phyloP scores from a whole-genome alignment of 2,797 vertebrate species.

The Bucorvus abyssinicus region DNA sequence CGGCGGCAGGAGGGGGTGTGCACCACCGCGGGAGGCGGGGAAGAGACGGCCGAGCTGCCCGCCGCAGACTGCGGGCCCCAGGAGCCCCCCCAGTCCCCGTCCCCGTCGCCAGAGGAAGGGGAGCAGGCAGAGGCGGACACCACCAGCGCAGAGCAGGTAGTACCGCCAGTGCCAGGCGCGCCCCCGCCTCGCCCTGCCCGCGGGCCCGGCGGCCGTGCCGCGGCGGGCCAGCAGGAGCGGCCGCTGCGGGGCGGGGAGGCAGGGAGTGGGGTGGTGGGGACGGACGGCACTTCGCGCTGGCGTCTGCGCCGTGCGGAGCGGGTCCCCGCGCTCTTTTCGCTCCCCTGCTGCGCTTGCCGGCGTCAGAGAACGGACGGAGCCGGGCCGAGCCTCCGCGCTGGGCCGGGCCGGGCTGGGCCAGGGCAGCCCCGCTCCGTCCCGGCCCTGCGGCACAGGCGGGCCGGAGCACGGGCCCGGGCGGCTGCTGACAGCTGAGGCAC shows the following conservation, averaged over 20 bases:
- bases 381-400: too few species aligned
- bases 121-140: not conserved
- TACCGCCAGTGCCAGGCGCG: not conserved
- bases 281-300: not conserved
- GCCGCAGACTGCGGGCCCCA: not conserved
- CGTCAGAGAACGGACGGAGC: not conserved
- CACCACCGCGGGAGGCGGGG: slow-evolving; percentile 43
- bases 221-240: not conserved
- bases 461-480: not conserved
- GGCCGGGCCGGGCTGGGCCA: not conserved
- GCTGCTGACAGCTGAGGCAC: not conserved
- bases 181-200: not conserved
- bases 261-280: slow-evolving; percentile 36
- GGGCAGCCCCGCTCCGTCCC: not conserved
- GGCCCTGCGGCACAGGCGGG: not conserved
- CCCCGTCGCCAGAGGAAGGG: not conserved
- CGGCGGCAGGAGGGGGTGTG: slow-evolving; percentile 54
- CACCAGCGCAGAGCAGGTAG: slow-evolving; percentile 59
- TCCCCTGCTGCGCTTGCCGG: not conserved
- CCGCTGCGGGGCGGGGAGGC: not conserved
- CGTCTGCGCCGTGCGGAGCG: not conserved
- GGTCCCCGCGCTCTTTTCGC: too few species aligned
- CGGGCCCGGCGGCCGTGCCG: not conserved
- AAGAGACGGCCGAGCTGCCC: slow-evolving; percentile 2
- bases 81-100: not conserved